Evolutionary conservation across 2,113 vertebrate species (phyloP).

Genomic region (Gorsachius goisagi): DNA sequence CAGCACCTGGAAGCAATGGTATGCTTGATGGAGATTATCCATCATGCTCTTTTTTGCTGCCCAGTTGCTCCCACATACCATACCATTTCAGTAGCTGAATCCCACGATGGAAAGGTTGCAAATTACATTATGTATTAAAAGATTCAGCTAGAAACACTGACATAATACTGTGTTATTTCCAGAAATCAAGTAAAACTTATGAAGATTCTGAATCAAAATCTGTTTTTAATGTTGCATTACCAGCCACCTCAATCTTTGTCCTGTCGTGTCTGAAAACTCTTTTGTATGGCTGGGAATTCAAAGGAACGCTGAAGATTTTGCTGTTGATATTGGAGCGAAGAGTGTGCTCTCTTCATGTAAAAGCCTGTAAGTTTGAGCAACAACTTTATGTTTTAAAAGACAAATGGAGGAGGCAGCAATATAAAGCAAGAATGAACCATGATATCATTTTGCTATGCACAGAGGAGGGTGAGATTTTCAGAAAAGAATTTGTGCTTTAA

Average conservation of each 20-base stretch:
- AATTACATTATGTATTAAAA: slow-evolving; percentile 33
- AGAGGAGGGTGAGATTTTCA: neutral
- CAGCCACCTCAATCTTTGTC: neutral
- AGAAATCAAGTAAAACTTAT: slow-evolving; percentile 43
- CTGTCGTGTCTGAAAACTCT: neutral
- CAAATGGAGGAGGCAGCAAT: neutral
- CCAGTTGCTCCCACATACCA: slow-evolving; percentile 46
- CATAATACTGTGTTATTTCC: slow-evolving; percentile 52
- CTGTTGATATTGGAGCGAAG: neutral
- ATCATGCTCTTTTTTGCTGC: slow-evolving; percentile 56
- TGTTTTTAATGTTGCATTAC: neutral
- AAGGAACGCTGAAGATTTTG: neutral
- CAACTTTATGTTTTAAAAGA: slow-evolving; percentile 30
- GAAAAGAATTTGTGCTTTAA: neutral
- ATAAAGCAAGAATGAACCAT: neutral
- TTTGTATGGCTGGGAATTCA: slow-evolving; percentile 4
- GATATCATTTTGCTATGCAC: neutral
- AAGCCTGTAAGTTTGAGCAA: neutral
- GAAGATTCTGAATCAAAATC: slow-evolving; percentile 38
- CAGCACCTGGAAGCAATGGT: slow-evolving; percentile 70
- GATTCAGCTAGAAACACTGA: slow-evolving; percentile 38
- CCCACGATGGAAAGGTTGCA: slow-evolving; percentile 22
- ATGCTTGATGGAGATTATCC: slow-evolving; percentile 47
- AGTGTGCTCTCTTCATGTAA: neutral
- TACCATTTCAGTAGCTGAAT: slow-evolving; percentile 48